phyloP scores from a whole-genome alignment of 2,797 vertebrate genomes.

The Scomberomorus guttatus region DNA sequence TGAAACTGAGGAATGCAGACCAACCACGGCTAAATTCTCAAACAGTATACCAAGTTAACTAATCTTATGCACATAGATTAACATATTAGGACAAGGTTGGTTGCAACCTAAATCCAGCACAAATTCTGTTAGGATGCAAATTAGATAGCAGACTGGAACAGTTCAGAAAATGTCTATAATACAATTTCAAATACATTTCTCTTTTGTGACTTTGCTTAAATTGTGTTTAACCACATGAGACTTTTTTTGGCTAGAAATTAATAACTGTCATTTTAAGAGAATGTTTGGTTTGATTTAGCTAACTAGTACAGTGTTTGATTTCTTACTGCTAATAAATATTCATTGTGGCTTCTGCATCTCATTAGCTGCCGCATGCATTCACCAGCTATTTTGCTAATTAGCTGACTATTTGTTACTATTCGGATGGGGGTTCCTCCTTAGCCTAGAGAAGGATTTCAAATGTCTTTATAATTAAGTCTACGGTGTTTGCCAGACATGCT shows the following conservation, averaged over 20 bases:
- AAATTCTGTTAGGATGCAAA: not conserved
- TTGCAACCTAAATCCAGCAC: not conserved
- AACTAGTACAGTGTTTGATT: slow-evolving; percentile 7
- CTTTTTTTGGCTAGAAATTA: not conserved
- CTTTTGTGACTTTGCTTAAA: not conserved
- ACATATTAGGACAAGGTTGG: not conserved
- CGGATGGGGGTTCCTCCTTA: slow-evolving; percentile 23
- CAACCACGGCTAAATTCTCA: not conserved
- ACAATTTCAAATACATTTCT: not conserved
- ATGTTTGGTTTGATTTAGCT: slow-evolving; percentile 1
- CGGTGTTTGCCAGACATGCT: slow-evolving; percentile 31
- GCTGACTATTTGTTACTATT: slow-evolving; percentile 39
- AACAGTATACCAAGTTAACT: not conserved
- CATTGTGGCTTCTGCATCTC: slow-evolving; percentile 16
- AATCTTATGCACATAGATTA: not conserved
- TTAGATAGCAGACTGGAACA: not conserved
- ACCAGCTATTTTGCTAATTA: slow-evolving; percentile 14
- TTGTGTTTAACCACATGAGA: not conserved
- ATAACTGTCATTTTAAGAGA: not conserved
- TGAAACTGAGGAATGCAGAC: slow-evolving; percentile 12
- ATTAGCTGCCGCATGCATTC: slow-evolving; percentile 14
- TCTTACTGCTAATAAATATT: slow-evolving; percentile 5
- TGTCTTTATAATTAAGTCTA: slow-evolving; percentile 44
- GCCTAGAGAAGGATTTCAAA: slow-evolving; percentile 28
- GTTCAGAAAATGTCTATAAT: not conserved